Evolutionary conservation across 2,888 invertebrate species (phyloP).

Genomic region (Dicycla oo): DNA sequence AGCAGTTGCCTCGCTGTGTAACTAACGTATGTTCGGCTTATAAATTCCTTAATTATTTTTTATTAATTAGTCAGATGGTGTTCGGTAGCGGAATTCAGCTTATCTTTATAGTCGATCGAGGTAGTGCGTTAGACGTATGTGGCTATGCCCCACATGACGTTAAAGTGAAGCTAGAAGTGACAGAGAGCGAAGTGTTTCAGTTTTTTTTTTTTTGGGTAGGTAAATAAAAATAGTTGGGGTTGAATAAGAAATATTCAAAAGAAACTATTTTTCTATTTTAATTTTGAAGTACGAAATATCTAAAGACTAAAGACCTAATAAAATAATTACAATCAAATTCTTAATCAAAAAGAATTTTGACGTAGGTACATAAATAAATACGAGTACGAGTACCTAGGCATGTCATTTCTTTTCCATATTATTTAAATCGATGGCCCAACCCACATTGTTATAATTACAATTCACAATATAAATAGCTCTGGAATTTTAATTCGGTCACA

Average conservation of each 20-base stretch:
- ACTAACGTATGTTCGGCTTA: conserved; percentile 59
- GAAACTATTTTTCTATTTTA: background rate
- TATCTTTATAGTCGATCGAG: conserved; percentile 87
- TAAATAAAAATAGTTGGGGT: background rate
- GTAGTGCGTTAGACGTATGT: conserved; percentile 78
- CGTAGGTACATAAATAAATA: too few species aligned
- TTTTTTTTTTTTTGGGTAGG: background rate
- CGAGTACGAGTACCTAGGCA: too few species aligned
- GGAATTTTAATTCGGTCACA: conserved; percentile 75
- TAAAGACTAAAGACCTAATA: background rate
- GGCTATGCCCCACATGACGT: conserved; percentile 76
- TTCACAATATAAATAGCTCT: conserved; percentile 39
- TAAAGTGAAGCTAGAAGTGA: conserved; percentile 54
- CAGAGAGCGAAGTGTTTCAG: background rate
- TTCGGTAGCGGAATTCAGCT: conserved; percentile 81
- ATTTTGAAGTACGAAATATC: background rate
- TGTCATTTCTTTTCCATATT: conserved; percentile 28
- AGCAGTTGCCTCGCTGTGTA: conserved; percentile 29
- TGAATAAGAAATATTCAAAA: background rate
- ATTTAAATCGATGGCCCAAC: conserved; percentile 14
- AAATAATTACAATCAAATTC: conserved; percentile 5
- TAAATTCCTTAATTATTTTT: conserved; percentile 78
- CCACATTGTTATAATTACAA: conserved; percentile 34
- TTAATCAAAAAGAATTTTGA: conserved; percentile 1
- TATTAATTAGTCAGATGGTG: conserved; percentile 86